These are phyloP conservation scores for Podarcis muralis DNA, from an alignment of 2,113 vertebrate species.

Conservation along the genomic window DNA sequence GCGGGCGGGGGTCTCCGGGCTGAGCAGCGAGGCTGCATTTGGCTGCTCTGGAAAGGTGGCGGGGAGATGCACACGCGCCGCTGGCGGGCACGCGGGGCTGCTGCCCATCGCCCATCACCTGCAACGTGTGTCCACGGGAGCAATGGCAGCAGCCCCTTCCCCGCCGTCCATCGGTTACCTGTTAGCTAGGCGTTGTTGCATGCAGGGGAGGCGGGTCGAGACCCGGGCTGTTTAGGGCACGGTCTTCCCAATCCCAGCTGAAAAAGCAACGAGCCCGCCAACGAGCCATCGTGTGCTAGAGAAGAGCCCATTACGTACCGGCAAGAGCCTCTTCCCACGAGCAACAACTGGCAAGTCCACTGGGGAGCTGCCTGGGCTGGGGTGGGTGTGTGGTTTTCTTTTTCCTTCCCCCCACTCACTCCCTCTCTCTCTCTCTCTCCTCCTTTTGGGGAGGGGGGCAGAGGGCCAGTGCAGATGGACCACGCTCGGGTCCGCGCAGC, in stretches of 20 bases:
- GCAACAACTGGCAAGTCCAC: slow-evolving; percentile 61
- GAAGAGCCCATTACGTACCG: slow-evolving; percentile 79
- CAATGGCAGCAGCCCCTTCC: slow-evolving; percentile 64
- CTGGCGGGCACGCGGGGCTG: neutral
- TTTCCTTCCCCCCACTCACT: neutral
- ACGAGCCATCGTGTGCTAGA: slow-evolving; percentile 60
- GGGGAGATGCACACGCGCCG: slow-evolving; percentile 57
- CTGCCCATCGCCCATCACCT: slow-evolving; percentile 47
- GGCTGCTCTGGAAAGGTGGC: slow-evolving; percentile 56
- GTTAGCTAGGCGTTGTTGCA: neutral
- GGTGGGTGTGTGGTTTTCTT: neutral
- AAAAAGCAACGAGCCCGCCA: slow-evolving; percentile 59
- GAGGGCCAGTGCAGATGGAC: slow-evolving; percentile 49
- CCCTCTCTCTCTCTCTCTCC: slow-evolving; percentile 13
- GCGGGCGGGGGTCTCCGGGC: neutral
- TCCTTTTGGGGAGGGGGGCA: neutral
- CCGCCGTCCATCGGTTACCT: neutral
- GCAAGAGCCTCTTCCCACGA: slow-evolving; percentile 63
- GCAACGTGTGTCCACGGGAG: slow-evolving; percentile 67
- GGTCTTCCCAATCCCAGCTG: slow-evolving; percentile 6
- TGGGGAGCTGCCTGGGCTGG: slow-evolving; percentile 50
- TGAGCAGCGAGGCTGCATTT: slow-evolving; percentile 52
- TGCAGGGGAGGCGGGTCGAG: slow-evolving; percentile 20
- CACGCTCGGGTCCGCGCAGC: slow-evolving; percentile 65
- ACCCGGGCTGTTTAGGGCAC: slow-evolving; percentile 36